phyloP scores from a whole-genome alignment of 2,797 vertebrate genomes.

The Tinamus major region DNA sequence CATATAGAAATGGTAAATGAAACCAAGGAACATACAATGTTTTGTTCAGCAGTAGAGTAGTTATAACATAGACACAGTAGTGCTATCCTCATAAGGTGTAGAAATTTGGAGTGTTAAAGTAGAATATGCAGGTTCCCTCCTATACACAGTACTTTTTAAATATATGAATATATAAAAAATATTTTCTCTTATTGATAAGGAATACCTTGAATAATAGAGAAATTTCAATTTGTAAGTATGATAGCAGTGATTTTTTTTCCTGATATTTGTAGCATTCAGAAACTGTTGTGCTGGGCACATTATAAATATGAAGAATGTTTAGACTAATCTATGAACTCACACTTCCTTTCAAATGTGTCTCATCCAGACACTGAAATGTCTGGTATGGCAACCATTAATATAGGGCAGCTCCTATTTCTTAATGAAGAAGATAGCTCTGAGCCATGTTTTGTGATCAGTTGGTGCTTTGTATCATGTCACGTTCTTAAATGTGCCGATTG shows the following conservation, averaged over 20 bases:
- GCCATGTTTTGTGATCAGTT: slow-evolving; percentile 9
- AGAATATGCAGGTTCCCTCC: neutral
- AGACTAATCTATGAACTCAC: neutral
- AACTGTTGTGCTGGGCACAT: neutral
- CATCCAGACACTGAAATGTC: neutral
- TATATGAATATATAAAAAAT: neutral
- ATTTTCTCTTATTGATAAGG: neutral
- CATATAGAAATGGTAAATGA: neutral
- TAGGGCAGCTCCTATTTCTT: slow-evolving; percentile 16
- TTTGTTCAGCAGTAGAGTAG: neutral
- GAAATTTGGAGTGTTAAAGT: neutral
- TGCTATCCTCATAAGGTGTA: neutral
- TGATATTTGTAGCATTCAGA: neutral
- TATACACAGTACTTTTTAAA: neutral
- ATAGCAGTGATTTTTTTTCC: neutral
- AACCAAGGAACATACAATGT: neutral
- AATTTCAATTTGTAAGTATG: neutral
- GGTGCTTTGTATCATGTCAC: neutral
- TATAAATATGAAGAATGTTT: neutral
- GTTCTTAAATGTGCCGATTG: slow-evolving; percentile 8
- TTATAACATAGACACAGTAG: neutral
- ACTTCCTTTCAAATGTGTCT: slow-evolving; percentile 1
- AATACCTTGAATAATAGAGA: neutral
- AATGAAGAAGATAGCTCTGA: slow-evolving; percentile 11
- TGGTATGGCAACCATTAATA: slow-evolving; percentile 17